Conservation (phyloP, 2,888 invertebrate species). For the Eupithecia vulgata region DNA sequence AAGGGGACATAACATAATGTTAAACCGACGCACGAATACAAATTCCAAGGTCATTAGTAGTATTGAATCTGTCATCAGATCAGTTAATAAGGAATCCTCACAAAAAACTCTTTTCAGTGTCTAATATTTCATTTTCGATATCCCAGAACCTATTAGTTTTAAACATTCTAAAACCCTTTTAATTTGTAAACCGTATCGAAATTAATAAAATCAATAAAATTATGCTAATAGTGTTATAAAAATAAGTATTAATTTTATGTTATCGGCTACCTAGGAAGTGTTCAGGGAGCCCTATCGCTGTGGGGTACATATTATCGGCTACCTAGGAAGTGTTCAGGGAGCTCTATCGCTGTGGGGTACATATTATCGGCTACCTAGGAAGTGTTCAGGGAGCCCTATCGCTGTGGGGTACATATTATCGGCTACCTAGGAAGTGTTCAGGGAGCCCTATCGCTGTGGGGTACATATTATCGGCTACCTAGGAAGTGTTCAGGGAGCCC, state of each 20-base stretch:
- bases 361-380: conserved; percentile 45
- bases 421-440: conserved; percentile 47
- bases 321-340: conserved; percentile 48
- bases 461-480: conserved; percentile 42
- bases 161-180: conserved; percentile 56
- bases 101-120: neutral
- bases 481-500: conserved; percentile 50
- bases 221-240: conserved; percentile 61
- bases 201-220: conserved; percentile 55
- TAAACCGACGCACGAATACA: neutral
- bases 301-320: conserved; percentile 46
- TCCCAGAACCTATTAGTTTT: conserved; percentile 20
- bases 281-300: conserved; percentile 48
- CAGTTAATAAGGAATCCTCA: neutral
- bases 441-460: conserved; percentile 50
- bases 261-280: conserved; percentile 45
- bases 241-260: conserved; percentile 42
- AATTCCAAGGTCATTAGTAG: neutral
- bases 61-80: neutral
- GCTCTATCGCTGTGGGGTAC: conserved; percentile 47
- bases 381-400: conserved; percentile 48
- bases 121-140: neutral
- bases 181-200: conserved; percentile 75
- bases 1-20: too few relatives aligned
- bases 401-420: conserved; percentile 47